These are phyloP conservation scores for Acholoe squamosa DNA, from an alignment of 2,888 invertebrate species.

Conservation along the genomic window DNA sequence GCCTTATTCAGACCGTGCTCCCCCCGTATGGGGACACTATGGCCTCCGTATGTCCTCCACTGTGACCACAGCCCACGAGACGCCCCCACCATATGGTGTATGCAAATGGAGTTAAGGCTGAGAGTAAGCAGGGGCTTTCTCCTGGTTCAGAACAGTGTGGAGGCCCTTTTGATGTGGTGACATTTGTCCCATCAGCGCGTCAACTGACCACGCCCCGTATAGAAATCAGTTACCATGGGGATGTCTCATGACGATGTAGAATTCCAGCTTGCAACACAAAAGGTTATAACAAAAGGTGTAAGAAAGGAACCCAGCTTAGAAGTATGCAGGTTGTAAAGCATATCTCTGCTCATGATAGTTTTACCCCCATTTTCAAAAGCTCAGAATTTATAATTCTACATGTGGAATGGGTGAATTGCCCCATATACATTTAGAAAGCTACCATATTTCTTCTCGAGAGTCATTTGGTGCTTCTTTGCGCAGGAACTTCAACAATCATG, in stretches of 20 bases:
- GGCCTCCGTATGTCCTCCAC: constrained; percentile 14
- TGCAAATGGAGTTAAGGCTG: constrained; percentile 41
- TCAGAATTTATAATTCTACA: background rate
- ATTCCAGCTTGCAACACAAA: background rate
- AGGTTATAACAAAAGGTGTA: constrained; percentile 16
- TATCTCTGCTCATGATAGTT: background rate
- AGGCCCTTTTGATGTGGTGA: constrained; percentile 41
- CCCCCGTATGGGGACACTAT: constrained; percentile 4
- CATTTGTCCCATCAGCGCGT: constrained; percentile 31
- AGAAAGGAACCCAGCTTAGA: background rate
- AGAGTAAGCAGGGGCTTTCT: background rate
- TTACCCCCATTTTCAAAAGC: background rate
- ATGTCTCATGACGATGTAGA: background rate
- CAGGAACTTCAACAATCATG: too few relatives aligned
- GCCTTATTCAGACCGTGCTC: background rate
- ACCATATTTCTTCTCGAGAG: too few relatives aligned
- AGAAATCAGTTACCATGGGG: constrained; percentile 56
- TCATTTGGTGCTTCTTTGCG: too few relatives aligned
- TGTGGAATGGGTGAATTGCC: too few relatives aligned
- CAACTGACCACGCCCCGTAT: constrained; percentile 53
- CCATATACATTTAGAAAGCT: too few relatives aligned
- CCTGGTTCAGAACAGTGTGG: background rate
- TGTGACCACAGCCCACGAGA: constrained; percentile 11
- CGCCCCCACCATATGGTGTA: constrained; percentile 52
- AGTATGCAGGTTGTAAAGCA: background rate